Base-by-base conservation (phyloP, 2,888 invertebrate genomes). In the Agrotis clavis region DNA sequence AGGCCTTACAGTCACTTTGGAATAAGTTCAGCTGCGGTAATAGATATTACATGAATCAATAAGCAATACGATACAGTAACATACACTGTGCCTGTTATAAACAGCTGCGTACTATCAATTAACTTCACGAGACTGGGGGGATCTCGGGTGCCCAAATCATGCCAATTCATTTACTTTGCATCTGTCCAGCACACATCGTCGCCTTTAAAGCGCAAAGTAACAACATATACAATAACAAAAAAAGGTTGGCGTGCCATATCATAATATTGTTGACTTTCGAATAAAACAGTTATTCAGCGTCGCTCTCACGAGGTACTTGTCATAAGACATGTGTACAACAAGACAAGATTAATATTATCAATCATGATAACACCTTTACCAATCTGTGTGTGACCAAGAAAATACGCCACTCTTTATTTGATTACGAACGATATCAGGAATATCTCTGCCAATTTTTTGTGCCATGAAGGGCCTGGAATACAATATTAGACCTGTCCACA, bases 291-390 rank as follows among this genome's bases (percentile, higher is more conserved):
- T 30, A 4, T 7, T 13, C 7, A n/a, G 48, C 16, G 13, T 16
- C 7, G 19, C 18, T 64, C 54, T 18, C 64, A 72, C 74, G 25
- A 13, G n/a, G 53, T 48, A 30, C 19, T 64, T 18, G 56, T 54
- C 19, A 1, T 45, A 64, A 48, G 41, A 41, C 14, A 11, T 11
- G 9, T 56, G 65, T 74, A 56, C 30, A 41, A 74, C 41, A 72
- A 51, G 13, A 45, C 14, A 56, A 74, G n/a, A 66, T 74, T 65
- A 57, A 45, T 57, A 45, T 57, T 50, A 45, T 74, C 56, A 9
- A 72, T 63, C 18, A 54, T 35, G 74, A 48, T 48, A 54, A 62
- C 35, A 21, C 9, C 25, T 35, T 19, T 45, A 60, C 18, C 2
- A 18, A 54, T 41, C 1, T 9, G 21, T 47, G 19, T 25, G 14